Conservation (phyloP, 2,113 vertebrate genomes). For the Channa maculata region DNA sequence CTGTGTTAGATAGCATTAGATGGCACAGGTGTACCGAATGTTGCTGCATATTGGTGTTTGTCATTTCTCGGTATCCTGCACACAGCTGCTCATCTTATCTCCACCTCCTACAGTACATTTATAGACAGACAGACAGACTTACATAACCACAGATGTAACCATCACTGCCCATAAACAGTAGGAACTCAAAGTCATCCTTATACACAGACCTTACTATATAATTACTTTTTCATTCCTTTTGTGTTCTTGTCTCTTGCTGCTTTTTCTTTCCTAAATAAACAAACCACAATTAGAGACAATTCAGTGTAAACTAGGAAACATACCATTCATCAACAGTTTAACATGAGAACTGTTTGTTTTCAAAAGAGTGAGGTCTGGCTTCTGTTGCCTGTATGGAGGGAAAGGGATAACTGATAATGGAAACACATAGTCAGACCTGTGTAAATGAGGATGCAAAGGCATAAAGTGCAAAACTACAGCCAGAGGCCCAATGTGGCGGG, state of each 20-base stretch:
- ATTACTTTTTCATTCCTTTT: not conserved
- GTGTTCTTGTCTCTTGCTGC: not conserved
- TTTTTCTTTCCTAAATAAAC: not conserved
- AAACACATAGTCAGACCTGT: conserved; percentile 10
- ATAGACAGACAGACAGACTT: not conserved
- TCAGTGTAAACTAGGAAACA: not conserved
- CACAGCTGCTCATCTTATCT: not conserved
- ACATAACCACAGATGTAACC: not conserved
- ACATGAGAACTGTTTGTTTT: not conserved
- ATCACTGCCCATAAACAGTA: not conserved
- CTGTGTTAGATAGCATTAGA: too few relatives aligned
- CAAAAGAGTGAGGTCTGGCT: not conserved
- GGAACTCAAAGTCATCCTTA: not conserved
- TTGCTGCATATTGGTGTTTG: too few relatives aligned
- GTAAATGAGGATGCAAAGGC: conserved; percentile 8
- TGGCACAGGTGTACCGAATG: too few relatives aligned
- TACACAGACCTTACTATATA: too few relatives aligned
- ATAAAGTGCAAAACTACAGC: not conserved
- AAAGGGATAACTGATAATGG: not conserved
- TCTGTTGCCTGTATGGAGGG: not conserved
- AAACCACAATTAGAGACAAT: not conserved
- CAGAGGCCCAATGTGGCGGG: not conserved
- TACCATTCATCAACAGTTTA: not conserved
- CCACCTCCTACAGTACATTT: not conserved
- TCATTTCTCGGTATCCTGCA: not conserved